Evolutionary conservation across 2,888 invertebrate species (phyloP).

Genomic region (Lobophora halterata): DNA sequence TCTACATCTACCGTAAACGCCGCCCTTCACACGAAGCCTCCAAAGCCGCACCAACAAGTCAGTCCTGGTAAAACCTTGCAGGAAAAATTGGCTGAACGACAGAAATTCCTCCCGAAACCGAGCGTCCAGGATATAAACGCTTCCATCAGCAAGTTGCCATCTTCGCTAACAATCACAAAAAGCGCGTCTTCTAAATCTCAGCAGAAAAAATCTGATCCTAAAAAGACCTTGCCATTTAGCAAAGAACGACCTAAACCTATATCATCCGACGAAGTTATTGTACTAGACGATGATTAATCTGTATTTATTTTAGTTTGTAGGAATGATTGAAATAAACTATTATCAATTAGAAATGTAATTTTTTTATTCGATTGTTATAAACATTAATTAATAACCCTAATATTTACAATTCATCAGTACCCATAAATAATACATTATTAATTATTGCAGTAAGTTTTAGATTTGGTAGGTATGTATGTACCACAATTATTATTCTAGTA

Average conservation of each 20-base stretch:
- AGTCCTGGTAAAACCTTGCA: conserved; percentile 84
- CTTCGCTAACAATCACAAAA: conserved; percentile 77
- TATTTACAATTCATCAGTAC: conserved; percentile 29
- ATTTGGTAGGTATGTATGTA: too few species aligned
- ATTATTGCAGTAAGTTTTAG: too few species aligned
- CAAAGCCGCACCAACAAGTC: conserved; percentile 64
- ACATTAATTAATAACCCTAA: conserved; percentile 15
- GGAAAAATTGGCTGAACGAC: conserved; percentile 84
- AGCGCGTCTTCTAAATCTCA: conserved; percentile 48
- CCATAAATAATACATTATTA: too few species aligned
- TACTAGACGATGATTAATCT: conserved; percentile 68
- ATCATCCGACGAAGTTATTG: conserved; percentile 65
- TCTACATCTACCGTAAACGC: conserved; percentile 49
- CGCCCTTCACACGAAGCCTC: conserved; percentile 59
- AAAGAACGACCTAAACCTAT: conserved; percentile 53
- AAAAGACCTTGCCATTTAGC: conserved; percentile 56
- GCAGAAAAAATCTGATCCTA: conserved; percentile 55
- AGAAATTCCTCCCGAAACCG: conserved; percentile 70
- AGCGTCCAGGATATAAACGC: conserved; percentile 53
- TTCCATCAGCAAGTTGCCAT: conserved; percentile 71
- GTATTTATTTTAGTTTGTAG: conserved; percentile 14
- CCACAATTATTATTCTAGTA: too few species aligned
- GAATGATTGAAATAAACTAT: conserved; percentile 9
- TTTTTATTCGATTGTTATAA: conserved; percentile 26
- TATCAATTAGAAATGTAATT: conserved; percentile 19